Evolutionary conservation across 2,113 vertebrate genomes (phyloP), one percentile per base, ranked within the genome.

Genomic region (Engraulis encrasicolus): DNA sequence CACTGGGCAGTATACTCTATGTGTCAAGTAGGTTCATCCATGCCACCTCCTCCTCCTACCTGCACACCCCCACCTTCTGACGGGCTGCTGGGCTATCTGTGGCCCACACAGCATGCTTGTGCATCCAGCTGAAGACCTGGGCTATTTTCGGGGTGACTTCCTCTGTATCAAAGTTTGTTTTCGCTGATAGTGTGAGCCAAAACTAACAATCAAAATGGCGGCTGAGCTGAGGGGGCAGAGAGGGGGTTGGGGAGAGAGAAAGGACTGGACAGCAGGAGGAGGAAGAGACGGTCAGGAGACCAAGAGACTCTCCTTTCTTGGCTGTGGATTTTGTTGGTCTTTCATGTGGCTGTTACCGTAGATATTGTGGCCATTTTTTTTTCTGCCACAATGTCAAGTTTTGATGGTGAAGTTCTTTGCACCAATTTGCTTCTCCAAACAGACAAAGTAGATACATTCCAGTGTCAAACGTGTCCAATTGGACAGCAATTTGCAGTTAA

Each of bases 131-230:
- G 88, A 89, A 89, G 88, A 89, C 87, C 85, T 87, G 81, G 86
- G 92, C 92, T 93, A 94, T 93, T 94, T 94, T 90, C 89, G 87
- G 87, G 90, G 87, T 89, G 91, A 93, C 91, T 92, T 95, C 93
- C 93, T 95, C 91, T 87, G 86, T 89, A 87, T 90, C 84, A 91
- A 85, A 85, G 93, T 95, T 94, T 93, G 85, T 94, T 95, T 95
- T 94, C 85, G 85, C 89, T 86, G 81, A 88, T 89, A 85, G 88
- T 31, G 58, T 79, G 23, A 83, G 92, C 95, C 94, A 95, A 94
- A 88, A 92, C 82, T 83, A 95, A 94, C 92, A 95, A 87, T 88
- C 49, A 38, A 89, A 85, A 89, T 82, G 87, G 92, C 91, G 90
- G 87, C 82, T n/a, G 88, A 86, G 81, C 88, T 83, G 84, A 5